Evolutionary conservation across 2,888 invertebrate species (phyloP).

Genomic region (Amphipoea oculea): DNA sequence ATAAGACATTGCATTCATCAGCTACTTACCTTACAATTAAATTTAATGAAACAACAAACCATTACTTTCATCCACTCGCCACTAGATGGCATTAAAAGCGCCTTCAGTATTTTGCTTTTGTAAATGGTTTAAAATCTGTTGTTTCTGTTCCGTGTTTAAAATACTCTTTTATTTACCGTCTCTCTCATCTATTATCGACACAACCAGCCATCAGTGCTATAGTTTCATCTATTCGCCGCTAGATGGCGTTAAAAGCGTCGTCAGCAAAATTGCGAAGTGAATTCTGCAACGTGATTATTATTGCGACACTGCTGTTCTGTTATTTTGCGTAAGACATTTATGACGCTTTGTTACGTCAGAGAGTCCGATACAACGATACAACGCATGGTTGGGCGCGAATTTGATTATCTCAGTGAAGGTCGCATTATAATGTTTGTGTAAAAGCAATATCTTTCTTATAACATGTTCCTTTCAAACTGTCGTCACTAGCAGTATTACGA

Average conservation of each 20-base stretch:
- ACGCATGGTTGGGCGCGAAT: slow-evolving; percentile 35
- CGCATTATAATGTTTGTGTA: background rate
- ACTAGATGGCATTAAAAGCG: background rate
- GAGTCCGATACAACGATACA: slow-evolving; percentile 14
- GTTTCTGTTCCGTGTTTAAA: too few species aligned
- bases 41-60: too few species aligned
- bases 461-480: slow-evolving; percentile 18
- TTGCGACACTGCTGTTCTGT: slow-evolving; percentile 28
- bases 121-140: too few species aligned
- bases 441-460: background rate
- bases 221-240: background rate
- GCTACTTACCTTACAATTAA: background rate
- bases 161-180: too few species aligned
- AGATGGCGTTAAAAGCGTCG: slow-evolving; percentile 2
- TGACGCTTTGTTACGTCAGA: slow-evolving; percentile 47
- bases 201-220: background rate
- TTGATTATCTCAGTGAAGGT: slow-evolving; percentile 47
- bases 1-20: background rate
- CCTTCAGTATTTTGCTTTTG: background rate
- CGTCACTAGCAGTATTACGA: slow-evolving; percentile 8
- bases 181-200: background rate
- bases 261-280: background rate
- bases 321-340: slow-evolving; percentile 51
- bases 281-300: slow-evolving; percentile 23
- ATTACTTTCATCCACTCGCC: background rate